Evolutionary conservation across 2,888 invertebrate species (phyloP), one percentile per base, ranked within the genome.

Genomic region (Bembecia ichneumoniformis): DNA sequence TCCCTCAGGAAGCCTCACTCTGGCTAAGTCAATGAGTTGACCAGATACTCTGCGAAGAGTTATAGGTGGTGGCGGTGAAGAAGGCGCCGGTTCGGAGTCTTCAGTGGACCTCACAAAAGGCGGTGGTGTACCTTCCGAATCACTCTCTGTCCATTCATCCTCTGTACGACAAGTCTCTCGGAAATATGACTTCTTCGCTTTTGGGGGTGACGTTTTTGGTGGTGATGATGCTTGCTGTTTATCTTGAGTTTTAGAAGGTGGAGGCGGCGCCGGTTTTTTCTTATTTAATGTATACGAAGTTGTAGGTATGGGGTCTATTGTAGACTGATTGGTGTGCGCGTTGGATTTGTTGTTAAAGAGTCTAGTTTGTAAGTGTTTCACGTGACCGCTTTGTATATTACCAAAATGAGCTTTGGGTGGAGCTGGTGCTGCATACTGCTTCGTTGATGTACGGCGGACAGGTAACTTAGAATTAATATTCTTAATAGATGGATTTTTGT

Each of bases 131-230:
- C 77, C 75, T 47, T 83, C 84, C n/a, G 77, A 71, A 51, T 84
- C 84, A 54, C 86, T 86, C 17, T 84, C 87, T 0, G 88, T 88
- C 77, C 89, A 89, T 62, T 90, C 90, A 52, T 90, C 90, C 66
- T 91, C 90, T 16, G 91, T 90, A 48, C 90, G 89, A 63, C 91
- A 91, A 1, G 91, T 90, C 68, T 91, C 91, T 13, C 87, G 84
- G 63, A 88, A 88, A 59, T 82, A 91, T 56, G 83, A 86, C 52
- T 88, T 87, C 54, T 74, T 61, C 53, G 77, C 75, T 53, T 75
- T 72, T 57, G 66, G 55, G 2, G 70, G 58, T 0, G 70, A 64
- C 3, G 58, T 48, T 50, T 67, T 61, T 11, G 63, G 52, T 28
- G 71, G 59, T 3, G 66, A 56, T 3, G 57, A 49, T 35, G 74